Percentiles rank a stretch among this genome's conserved stretches.
Evolutionary conservation across 1,140 invertebrate species (phyloP).

Genomic region (Microplitis demolitor): DNA sequence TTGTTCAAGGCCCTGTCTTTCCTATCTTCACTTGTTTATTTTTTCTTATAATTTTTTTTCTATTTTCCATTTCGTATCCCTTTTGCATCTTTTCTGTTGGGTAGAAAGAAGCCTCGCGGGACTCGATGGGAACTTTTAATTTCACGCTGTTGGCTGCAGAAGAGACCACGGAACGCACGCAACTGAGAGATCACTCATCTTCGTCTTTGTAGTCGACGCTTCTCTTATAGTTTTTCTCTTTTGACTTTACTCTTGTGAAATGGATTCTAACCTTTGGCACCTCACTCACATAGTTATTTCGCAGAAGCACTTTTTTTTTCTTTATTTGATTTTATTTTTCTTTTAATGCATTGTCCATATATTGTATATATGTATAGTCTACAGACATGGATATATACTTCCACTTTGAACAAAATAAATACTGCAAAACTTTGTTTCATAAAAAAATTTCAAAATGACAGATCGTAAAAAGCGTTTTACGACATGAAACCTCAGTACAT

Average conservation of each 20-base stretch:
- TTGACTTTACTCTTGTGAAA: not conserved
- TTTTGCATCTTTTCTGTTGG: slow-evolving; percentile 24
- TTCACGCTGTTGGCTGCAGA: slow-evolving; percentile 37
- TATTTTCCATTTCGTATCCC: slow-evolving; percentile 22
- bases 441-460: slow-evolving; percentile 5
- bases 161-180: slow-evolving; percentile 29
- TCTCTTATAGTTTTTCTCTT: not conserved
- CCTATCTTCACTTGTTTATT: slow-evolving; percentile 7
- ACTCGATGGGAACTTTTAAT: slow-evolving; percentile 34
- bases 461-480: not conserved
- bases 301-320: not conserved
- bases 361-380: not conserved
- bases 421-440: not conserved
- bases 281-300: not conserved
- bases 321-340: not conserved
- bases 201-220: slow-evolving; percentile 26
- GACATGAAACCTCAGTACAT: slow-evolving; percentile 8
- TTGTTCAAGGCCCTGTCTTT: slow-evolving; percentile 21
- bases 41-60: slow-evolving; percentile 7
- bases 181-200: slow-evolving; percentile 35
- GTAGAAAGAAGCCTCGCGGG: slow-evolving; percentile 29
- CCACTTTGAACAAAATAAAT: not conserved
- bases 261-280: not conserved
- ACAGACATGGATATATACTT: not conserved
- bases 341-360: not conserved